Base-by-base conservation (phyloP, 2,113 vertebrate genomes). In the Ia io region DNA sequence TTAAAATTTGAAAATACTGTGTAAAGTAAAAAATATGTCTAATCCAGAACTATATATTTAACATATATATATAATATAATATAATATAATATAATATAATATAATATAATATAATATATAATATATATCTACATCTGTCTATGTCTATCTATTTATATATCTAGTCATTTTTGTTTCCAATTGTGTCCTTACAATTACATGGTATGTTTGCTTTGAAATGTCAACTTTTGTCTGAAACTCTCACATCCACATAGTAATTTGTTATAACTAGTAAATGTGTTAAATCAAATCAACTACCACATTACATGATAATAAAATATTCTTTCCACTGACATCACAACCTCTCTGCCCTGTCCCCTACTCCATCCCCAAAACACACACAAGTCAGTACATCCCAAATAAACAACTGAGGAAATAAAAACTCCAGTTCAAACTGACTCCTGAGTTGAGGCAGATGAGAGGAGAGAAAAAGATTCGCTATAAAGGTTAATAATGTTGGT, bases 131-230 rank as follows among this genome's bases (percentile, higher is more conserved):
- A 42, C 32, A 70, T 67, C 14, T 61, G 3, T 56, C 3, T 79
- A 35, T 11, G 61, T 42, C 14, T 40, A 84, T 32, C 6, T 44
- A 32, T 73, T 71, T 28, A 44, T 74, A 32, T 49, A 51, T 51
- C 30, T 53, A 67, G 9, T 56, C 30, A n/a, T 94, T 86, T 91
- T 88, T 74, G 32, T 25, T 84, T 80, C 0, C 86, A 83, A 83
- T 44, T 91, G 1, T 91, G 61, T 74, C 22, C 14, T 59, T 95
- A 32, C 3, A 61, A 5, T 35, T 63, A 59, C 18, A 53, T 87
- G 28, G 25, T 82, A 42, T 47, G 2, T 71, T 94, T 94, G n/a
- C 40, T 95, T 86, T 69, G 42, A 94, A 59, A 71, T 84, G 53
- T 73, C 56, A 93, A 32, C 22, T 63, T 89, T 84, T 77, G 7